Percentiles rank a stretch among this genome's conserved stretches.
Evolutionary conservation across 2,113 vertebrate genomes (phyloP).

Genomic region (Heptranchias perlo): DNA sequence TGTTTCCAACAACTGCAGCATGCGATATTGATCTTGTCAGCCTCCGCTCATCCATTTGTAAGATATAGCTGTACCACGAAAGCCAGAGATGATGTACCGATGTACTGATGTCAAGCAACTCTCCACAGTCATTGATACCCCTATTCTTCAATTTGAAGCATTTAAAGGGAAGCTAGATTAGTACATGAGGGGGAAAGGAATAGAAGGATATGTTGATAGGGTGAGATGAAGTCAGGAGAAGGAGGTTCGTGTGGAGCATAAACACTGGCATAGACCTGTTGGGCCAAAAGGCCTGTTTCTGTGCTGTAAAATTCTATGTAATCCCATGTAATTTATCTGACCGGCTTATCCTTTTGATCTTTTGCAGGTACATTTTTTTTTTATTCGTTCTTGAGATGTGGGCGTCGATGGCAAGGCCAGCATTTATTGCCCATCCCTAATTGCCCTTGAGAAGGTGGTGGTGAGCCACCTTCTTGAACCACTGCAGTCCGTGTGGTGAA

Average conservation of each 20-base stretch:
- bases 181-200: background rate
- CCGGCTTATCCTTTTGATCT: background rate
- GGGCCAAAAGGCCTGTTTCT: background rate
- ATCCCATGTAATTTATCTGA: background rate
- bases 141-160: background rate
- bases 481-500: too few species aligned
- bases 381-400: too few species aligned
- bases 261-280: background rate
- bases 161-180: background rate
- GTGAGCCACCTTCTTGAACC: too few species aligned
- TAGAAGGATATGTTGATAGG: background rate
- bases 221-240: background rate
- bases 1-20: background rate
- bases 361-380: background rate
- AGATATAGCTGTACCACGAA: background rate
- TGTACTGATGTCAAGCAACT: background rate
- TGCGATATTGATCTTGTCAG: background rate
- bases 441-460: too few species aligned
- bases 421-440: too few species aligned
- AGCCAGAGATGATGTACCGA: background rate
- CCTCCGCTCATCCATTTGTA: background rate
- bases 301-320: background rate
- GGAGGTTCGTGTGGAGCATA: background rate
- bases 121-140: background rate
- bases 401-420: too few species aligned